phyloP scores from a whole-genome alignment of 2,888 invertebrate species.

The Hipparchia sbordonii region DNA sequence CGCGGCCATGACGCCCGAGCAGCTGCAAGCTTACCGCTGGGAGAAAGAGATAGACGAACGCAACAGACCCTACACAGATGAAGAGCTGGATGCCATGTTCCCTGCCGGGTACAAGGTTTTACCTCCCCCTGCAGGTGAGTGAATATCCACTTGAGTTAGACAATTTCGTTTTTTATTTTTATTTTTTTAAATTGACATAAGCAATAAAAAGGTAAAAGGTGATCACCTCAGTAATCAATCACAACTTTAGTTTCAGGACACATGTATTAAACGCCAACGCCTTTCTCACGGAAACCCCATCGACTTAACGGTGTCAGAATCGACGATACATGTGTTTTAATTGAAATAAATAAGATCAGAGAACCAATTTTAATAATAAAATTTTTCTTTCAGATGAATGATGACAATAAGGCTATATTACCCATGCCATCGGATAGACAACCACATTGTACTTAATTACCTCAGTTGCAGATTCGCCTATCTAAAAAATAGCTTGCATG shows the following conservation, averaged over 20 bases:
- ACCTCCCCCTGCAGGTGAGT: slow-evolving; percentile 94
- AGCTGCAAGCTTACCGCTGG: slow-evolving; percentile 98
- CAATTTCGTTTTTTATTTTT: slow-evolving; percentile 36
- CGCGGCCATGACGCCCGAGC: slow-evolving; percentile 99
- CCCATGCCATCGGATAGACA: slow-evolving; percentile 72
- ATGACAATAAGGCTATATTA: slow-evolving; percentile 71
- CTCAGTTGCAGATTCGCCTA: slow-evolving; percentile 51
- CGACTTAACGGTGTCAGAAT: slow-evolving; percentile 47
- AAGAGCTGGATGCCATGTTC: slow-evolving; percentile 98
- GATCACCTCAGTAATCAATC: slow-evolving; percentile 72
- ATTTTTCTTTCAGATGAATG: slow-evolving; percentile 81
- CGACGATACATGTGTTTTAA: slow-evolving; percentile 64
- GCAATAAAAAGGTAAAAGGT: slow-evolving; percentile 46
- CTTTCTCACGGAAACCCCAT: slow-evolving; percentile 54
- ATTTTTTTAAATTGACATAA: slow-evolving; percentile 25
- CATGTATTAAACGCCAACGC: slow-evolving; percentile 69
- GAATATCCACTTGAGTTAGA: slow-evolving; percentile 39
- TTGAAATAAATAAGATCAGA: slow-evolving; percentile 53
- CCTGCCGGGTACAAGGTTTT: slow-evolving; percentile 99
- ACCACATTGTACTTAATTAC: slow-evolving; percentile 60
- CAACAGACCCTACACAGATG: slow-evolving; percentile 97
- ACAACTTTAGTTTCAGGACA: slow-evolving; percentile 78
- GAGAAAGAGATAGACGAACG: slow-evolving; percentile 99
- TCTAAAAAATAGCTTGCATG: slow-evolving; percentile 17
- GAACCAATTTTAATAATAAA: slow-evolving; percentile 61